Percentiles rank a stretch among this genome's conserved stretches.
Conservation (phyloP, 2,797 vertebrate species). For the Pachyuromys duprasi region DNA sequence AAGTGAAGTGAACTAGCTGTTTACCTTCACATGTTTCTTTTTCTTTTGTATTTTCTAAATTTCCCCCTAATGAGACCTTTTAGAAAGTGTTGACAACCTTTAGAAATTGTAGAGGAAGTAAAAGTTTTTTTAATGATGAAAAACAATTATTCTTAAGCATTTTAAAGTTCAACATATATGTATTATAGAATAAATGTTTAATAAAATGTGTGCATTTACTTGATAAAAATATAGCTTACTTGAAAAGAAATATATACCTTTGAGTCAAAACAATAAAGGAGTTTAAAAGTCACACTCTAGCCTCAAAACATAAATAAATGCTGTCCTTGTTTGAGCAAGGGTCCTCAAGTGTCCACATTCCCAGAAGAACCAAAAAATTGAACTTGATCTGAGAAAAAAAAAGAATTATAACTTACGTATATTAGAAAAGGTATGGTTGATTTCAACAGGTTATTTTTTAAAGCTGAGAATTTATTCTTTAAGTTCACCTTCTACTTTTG, state of each 20-base stretch:
- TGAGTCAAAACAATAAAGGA: not conserved
- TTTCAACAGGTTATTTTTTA: not conserved
- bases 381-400: not conserved
- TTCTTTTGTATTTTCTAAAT: not conserved
- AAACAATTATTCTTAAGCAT: not conserved
- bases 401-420: not conserved
- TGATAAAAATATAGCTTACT: not conserved
- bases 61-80: not conserved
- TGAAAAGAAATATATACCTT: not conserved
- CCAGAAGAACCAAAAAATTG: not conserved
- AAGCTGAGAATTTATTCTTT: not conserved
- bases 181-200: not conserved
- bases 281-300: not conserved
- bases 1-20: slow-evolving; percentile 11
- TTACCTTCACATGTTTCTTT: not conserved
- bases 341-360: not conserved
- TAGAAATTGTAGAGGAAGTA: not conserved
- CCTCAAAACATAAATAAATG: not conserved
- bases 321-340: not conserved
- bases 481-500: not conserved
- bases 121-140: not conserved
- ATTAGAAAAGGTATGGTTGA: not conserved
- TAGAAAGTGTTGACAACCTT: not conserved
- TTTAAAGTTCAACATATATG: not conserved
- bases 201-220: not conserved